phyloP scores from a whole-genome alignment of 2,797 vertebrate genomes.

The Clarias laeviceps region DNA sequence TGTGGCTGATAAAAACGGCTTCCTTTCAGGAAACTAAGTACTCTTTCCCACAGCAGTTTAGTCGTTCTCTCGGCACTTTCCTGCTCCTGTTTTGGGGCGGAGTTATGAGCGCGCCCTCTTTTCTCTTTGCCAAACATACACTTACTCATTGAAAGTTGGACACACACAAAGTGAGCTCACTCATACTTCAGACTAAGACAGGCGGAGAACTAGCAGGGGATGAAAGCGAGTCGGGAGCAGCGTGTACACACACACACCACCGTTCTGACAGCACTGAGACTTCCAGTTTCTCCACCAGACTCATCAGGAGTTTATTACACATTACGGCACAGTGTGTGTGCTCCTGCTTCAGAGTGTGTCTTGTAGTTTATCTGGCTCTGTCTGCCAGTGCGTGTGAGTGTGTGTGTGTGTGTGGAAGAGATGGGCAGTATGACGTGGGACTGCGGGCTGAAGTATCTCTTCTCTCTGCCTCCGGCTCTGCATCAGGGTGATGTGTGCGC shows the following conservation, averaged over 20 bases:
- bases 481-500: constrained; percentile 89
- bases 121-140: constrained; percentile 17
- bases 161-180: constrained; percentile 37
- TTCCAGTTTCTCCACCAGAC: constrained; percentile 32
- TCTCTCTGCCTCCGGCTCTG: constrained; percentile 88
- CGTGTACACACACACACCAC: neutral
- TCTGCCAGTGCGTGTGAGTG: neutral
- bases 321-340: constrained; percentile 29
- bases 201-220: constrained; percentile 53
- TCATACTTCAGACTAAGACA: constrained; percentile 50
- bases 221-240: constrained; percentile 47
- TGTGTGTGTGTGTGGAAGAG: neutral
- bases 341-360: neutral
- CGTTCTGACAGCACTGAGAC: neutral
- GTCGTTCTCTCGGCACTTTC: constrained; percentile 70
- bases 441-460: constrained; percentile 92
- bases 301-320: constrained; percentile 33
- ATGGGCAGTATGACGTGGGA: constrained; percentile 87
- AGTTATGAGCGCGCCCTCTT: constrained; percentile 4
- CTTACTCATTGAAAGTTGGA: constrained; percentile 19
- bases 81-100: constrained; percentile 40
- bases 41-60: constrained; percentile 81
- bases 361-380: neutral
- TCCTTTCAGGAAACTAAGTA: constrained; percentile 43
- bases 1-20: constrained; percentile 3